Evolutionary conservation across 2,888 invertebrate species (phyloP).

Genomic region (Plagodis dolabraria): DNA sequence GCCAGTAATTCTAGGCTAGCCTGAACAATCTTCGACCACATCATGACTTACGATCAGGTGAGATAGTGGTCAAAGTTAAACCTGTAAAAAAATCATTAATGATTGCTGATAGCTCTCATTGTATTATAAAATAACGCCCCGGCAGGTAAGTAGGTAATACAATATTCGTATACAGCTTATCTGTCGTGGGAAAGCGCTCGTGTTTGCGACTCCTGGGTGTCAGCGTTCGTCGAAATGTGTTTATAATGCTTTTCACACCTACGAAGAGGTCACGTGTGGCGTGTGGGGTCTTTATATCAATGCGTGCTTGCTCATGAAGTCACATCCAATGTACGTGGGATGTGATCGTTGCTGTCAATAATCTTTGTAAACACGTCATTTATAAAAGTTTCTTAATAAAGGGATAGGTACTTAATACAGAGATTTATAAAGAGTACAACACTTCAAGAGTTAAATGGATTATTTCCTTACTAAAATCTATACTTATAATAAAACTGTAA

Average conservation of each 20-base stretch:
- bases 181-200: constrained; percentile 14
- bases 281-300: constrained; percentile 11
- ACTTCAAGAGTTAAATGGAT: too few species aligned
- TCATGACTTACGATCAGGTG: too few species aligned
- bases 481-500: too few species aligned
- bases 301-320: constrained; percentile 10
- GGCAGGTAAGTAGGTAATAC: background rate
- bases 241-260: constrained; percentile 15
- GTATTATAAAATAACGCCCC: background rate
- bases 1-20: too few species aligned
- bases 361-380: constrained; percentile 4
- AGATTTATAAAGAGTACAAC: too few species aligned
- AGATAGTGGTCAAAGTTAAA: too few species aligned
- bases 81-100: too few species aligned
- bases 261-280: background rate
- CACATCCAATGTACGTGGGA: constrained; percentile 14
- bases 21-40: too few species aligned
- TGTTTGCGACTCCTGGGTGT: background rate
- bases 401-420: too few species aligned
- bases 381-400: too few species aligned
- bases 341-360: background rate
- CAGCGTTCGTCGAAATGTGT: constrained; percentile 21
- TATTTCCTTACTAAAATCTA: too few species aligned
- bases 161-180: background rate
- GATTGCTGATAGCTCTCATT: background rate